Percentiles rank a stretch among this genome's conserved stretches.
Evolutionary conservation across 2,888 invertebrate genomes (phyloP).

Genomic region (Leucoma salicis): DNA sequence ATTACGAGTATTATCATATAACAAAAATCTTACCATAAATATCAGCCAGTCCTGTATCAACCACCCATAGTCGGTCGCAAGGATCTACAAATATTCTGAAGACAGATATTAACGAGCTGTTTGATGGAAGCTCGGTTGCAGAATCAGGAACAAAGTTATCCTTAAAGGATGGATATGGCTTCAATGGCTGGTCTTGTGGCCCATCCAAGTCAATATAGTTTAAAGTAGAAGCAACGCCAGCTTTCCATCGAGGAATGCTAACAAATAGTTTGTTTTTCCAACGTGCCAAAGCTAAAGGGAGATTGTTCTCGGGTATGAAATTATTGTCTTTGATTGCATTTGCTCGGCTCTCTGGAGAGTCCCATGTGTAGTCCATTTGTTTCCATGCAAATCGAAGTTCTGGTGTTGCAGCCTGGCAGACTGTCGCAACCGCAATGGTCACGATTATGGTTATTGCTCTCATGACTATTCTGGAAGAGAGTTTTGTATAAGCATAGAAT

Average conservation of each 20-base stretch:
- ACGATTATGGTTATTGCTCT: slow-evolving; percentile 48
- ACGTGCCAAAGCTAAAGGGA: slow-evolving; percentile 86
- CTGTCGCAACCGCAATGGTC: slow-evolving; percentile 48
- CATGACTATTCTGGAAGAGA: slow-evolving; percentile 49
- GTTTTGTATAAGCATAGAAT: no score
- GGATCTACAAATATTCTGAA: slow-evolving; percentile 88
- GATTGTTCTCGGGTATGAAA: slow-evolving; percentile 85
- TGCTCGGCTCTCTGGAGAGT: slow-evolving; percentile 80
- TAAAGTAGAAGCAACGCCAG: slow-evolving; percentile 86
- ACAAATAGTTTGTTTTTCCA: slow-evolving; percentile 88
- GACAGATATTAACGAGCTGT: slow-evolving; percentile 86
- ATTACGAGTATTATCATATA: not conserved
- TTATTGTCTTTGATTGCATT: slow-evolving; percentile 82
- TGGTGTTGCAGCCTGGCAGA: slow-evolving; percentile 72
- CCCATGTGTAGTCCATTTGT: slow-evolving; percentile 85
- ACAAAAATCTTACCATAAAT: slow-evolving; percentile 81
- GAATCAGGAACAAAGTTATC: slow-evolving; percentile 88
- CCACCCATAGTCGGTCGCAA: slow-evolving; percentile 91
- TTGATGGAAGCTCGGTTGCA: slow-evolving; percentile 70
- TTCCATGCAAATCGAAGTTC: slow-evolving; percentile 87
- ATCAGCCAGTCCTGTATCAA: slow-evolving; percentile 90
- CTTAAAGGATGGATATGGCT: slow-evolving; percentile 89
- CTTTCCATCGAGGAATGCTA: slow-evolving; percentile 87
- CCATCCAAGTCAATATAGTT: slow-evolving; percentile 84
- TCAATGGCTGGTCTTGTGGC: slow-evolving; percentile 86